Conservation (phyloP, 2,797 vertebrate species). For the Tolypeutes matacus region DNA sequence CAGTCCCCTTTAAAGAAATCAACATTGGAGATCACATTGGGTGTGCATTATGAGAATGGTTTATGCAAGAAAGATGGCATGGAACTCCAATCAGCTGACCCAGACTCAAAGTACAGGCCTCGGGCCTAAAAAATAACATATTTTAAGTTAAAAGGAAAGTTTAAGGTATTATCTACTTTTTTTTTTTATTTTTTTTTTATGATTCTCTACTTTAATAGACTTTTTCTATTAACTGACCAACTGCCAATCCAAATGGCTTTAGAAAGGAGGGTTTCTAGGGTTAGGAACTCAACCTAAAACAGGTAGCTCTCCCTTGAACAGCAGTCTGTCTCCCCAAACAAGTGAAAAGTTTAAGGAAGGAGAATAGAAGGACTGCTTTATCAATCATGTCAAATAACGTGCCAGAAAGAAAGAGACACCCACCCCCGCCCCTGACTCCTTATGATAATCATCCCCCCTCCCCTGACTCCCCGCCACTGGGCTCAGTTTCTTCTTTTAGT, state of each 20-base stretch:
- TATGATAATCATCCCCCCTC: background rate
- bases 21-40: conserved; percentile 44
- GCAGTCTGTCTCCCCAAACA: background rate
- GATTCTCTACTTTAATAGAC: conserved; percentile 65
- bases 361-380: background rate
- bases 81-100: conserved; percentile 60
- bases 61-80: conserved; percentile 38
- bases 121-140: background rate
- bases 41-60: conserved; percentile 30
- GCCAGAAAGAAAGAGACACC: conserved; percentile 13
- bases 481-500: background rate
- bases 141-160: conserved; percentile 64
- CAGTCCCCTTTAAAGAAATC: conserved; percentile 65
- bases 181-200: conserved; percentile 72
- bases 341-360: conserved; percentile 48
- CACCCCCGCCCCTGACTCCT: fast-evolving
- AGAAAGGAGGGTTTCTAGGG: background rate
- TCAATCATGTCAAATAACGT: conserved; percentile 18
- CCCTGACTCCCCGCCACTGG: background rate
- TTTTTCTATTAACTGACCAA: conserved; percentile 63
- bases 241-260: background rate
- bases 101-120: background rate
- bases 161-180: conserved; percentile 45
- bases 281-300: background rate
- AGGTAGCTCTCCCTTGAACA: background rate